Conservation (phyloP, 2,797 vertebrate genomes). For the Coreius guichenoti region DNA sequence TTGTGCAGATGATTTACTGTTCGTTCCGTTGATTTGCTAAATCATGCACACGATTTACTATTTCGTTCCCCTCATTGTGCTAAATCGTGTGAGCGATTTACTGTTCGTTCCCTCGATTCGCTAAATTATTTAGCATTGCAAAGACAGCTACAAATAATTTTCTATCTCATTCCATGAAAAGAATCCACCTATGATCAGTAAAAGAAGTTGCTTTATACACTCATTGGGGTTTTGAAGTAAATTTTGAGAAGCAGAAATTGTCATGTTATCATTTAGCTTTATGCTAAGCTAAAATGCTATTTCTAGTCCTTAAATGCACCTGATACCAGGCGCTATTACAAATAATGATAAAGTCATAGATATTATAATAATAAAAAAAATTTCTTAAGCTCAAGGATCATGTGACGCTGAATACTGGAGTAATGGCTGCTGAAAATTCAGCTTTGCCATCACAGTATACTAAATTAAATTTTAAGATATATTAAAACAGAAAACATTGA, state of each 20-base stretch:
- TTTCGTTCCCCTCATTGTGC: too few species aligned
- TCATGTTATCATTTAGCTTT: neutral
- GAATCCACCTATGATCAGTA: neutral
- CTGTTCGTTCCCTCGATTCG: too few species aligned
- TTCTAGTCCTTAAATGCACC: too few species aligned
- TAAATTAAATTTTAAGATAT: neutral
- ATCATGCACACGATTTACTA: too few species aligned
- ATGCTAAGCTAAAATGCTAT: neutral
- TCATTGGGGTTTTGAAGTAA: neutral
- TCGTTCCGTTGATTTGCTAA: too few species aligned
- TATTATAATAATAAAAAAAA: neutral
- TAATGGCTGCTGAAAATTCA: neutral
- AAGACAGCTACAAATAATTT: slow-evolving; percentile 2
- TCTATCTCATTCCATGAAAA: neutral
- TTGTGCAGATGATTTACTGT: too few species aligned
- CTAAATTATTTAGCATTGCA: neutral
- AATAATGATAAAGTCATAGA: neutral
- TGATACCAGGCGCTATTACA: neutral
- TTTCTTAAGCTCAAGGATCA: too few species aligned
- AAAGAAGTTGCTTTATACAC: neutral
- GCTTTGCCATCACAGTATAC: neutral
- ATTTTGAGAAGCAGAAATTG: neutral
- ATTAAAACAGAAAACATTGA: neutral
- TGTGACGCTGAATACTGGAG: neutral
- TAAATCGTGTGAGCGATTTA: too few species aligned